Base-by-base conservation (phyloP, 2,888 invertebrate genomes). In the Melikaiella ostensackeni region DNA sequence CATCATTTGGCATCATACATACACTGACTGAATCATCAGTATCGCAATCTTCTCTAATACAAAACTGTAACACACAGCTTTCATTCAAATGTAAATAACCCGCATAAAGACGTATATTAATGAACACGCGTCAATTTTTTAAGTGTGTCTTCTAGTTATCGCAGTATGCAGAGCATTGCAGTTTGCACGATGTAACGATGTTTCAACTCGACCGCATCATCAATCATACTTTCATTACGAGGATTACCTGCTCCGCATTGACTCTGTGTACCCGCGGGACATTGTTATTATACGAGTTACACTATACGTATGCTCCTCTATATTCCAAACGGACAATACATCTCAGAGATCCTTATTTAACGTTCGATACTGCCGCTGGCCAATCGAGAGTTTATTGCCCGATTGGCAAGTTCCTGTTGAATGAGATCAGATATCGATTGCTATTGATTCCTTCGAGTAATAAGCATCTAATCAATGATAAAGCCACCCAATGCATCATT, bases 151-250 rank as follows among this genome's bases (percentile, higher is more conserved):
- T 50, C 30, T 50, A 50, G 70, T 70, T 55, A 70, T n/a, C 13
- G 13, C 38, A 74, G 38, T 46, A 30, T 11, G 50, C 70, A 30
- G 38, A 24, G 7, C 21, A 64, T 46, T 46, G 77, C 42, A 42
- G 7, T 33, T 33, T 33, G 33, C 74, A 74, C 64, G 84, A 84
- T 85, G 88, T 90, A 90, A 91, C 90, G 90, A 91, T 88, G 86
- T 84, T 83, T 85, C 81, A 83, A 81, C 86, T 85, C 86, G 86
- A 83, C 81, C 82, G 85, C 83, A 86, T 89, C 90, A 91, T 91
- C 91, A 90, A 91, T 91, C 91, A 91, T 88, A 91, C 89, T 91
- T 91, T 90, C 91, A 91, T 91, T 91, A 91, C 89, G 87, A 86
- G 88, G 86, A 91, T 91, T 89, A 89, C 89, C 88, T 83, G 87